phyloP scores from a whole-genome alignment of 1,140 invertebrate species.

The Colletes latitarsis region DNA sequence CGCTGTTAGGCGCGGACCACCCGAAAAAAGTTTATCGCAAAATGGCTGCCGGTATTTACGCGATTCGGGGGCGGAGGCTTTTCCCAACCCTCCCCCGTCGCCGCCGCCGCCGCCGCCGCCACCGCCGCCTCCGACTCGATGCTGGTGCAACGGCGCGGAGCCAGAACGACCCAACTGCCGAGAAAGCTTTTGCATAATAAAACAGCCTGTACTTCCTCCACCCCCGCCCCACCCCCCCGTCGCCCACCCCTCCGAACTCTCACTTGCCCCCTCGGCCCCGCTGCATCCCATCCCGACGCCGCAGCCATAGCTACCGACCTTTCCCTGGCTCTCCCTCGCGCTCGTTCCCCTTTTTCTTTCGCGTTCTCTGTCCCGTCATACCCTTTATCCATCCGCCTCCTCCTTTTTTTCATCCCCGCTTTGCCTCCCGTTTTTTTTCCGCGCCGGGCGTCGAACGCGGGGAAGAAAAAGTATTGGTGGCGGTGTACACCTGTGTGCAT shows the following conservation, averaged over 20 bases:
- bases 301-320: constrained; percentile 54
- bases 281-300: constrained; percentile 15
- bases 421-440: not conserved
- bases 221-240: constrained; percentile 4
- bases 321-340: constrained; percentile 32
- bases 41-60: constrained; percentile 82
- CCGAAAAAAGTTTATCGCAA: constrained; percentile 81
- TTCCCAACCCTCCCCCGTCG: constrained; percentile 72
- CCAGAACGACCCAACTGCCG: constrained; percentile 78
- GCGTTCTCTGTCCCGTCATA: constrained; percentile 1
- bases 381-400: constrained; percentile 1
- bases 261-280: constrained; percentile 32
- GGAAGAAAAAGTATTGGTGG: constrained; percentile 59
- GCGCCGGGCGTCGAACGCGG: not conserved
- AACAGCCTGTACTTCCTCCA: constrained; percentile 75
- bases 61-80: constrained; percentile 79
- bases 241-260: constrained; percentile 54
- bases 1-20: constrained; percentile 22
- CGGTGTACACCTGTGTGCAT: constrained; percentile 56
- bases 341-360: constrained; percentile 15
- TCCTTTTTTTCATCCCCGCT: not conserved
- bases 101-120: constrained; percentile 53
- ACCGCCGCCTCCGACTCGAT: constrained; percentile 56
- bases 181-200: constrained; percentile 82
- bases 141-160: constrained; percentile 73